Base-by-base conservation (phyloP, 2,797 vertebrate genomes). In the Epinephelus malabaricus region DNA sequence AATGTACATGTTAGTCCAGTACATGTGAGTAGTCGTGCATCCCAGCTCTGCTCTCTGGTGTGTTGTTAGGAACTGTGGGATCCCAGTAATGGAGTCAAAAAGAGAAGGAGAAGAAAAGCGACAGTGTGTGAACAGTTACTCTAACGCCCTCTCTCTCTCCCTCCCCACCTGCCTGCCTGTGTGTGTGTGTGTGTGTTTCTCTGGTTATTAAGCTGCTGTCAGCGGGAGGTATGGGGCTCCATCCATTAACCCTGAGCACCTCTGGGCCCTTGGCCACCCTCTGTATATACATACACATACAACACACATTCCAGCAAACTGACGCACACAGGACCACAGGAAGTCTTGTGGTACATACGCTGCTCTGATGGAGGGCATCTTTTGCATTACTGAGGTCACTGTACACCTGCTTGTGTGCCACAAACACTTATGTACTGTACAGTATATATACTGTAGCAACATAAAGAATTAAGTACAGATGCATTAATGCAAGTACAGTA, bases 191-290 rank as follows among this genome's bases (percentile, higher is more conserved):
- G 61, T 81, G 72, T 49, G 71, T 66, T 64, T 82, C 62, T 77
- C 66, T 73, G 70, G 83, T 90, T 91, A 91, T 93, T 93, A 93
- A 90, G 81, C 76, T 84, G 85, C 89, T 92, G 89, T 94, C 90
- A 91, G 78, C 50, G 45, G 51, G 76, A 87, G 79, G 79, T 53
- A 80, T 55, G 63, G 83, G 74, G 56, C 70, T 78, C 86, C 88
- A 93, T 93, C 91, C 90, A 94, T 94, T 94, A 94, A 94, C 91
- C 89, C 86, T 59, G 79, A 86, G 78, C 84, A 91, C 87, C 76
- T 66, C 83, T 51, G 84, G 88, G 85, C 69, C 89, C 81, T 54
- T 69, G 81, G 86, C 45, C 79, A 77, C 69, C 62, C 12, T 72
- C 63, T 40, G 19, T 25, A 51, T 0, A 67, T 27, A 81, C 38